Evolutionary conservation across 2,888 invertebrate genomes (phyloP).

Genomic region (Gymnoscelis rufifasciata): DNA sequence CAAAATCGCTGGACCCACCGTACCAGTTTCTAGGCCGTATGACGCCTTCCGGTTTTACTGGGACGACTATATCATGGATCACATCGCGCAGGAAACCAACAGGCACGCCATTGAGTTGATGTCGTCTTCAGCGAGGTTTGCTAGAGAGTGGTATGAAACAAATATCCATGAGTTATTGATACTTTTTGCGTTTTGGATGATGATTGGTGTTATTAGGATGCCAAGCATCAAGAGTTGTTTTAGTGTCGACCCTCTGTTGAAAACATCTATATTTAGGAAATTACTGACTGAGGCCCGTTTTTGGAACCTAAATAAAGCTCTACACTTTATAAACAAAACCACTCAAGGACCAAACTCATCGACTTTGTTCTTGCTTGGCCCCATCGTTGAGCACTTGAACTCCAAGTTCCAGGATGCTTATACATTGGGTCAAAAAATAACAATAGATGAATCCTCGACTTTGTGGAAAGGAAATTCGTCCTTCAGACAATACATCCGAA

Average conservation of each 20-base stretch:
- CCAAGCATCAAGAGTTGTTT: background rate
- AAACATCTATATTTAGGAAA: background rate
- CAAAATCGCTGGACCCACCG: background rate
- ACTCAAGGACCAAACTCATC: background rate
- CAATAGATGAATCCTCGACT: background rate
- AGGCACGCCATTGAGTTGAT: background rate
- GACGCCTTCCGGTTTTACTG: background rate
- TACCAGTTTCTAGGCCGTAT: background rate
- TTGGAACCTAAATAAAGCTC: background rate
- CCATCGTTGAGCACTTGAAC: background rate
- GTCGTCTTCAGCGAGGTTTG: background rate
- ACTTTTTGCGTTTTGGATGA: conserved; percentile 6
- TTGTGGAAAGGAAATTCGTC: background rate
- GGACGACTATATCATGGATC: background rate
- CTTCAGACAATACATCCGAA: background rate
- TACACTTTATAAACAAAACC: background rate
- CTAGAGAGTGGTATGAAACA: background rate
- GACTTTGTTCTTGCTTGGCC: background rate
- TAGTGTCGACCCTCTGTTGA: background rate
- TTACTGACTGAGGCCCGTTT: background rate
- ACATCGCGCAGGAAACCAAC: background rate
- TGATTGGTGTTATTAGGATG: background rate
- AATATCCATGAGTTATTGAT: background rate
- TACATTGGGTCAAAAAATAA: background rate
- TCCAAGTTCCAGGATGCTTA: background rate